Conservation (phyloP, 2,888 invertebrate species). For the Sesia apiformis region DNA sequence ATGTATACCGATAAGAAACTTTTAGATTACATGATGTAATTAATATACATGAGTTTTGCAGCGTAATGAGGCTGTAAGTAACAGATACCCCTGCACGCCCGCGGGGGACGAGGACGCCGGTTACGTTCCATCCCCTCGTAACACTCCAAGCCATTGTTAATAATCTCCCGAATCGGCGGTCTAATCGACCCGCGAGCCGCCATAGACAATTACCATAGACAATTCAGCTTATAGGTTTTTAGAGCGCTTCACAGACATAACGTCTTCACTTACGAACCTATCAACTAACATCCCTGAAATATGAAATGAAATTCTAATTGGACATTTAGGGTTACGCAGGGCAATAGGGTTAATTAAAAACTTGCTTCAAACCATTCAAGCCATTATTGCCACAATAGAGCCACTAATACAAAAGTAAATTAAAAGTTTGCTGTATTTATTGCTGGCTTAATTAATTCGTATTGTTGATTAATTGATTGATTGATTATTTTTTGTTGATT, state of each 20-base stretch:
- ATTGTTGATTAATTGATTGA: too few relatives aligned
- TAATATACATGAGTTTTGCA: not conserved
- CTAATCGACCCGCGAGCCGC: constrained; percentile 2
- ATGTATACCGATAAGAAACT: constrained; percentile 44
- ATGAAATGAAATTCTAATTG: too few relatives aligned
- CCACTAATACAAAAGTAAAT: too few relatives aligned
- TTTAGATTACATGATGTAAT: not conserved
- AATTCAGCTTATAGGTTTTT: constrained; percentile 51
- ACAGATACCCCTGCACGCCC: not conserved
- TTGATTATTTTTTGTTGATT: too few relatives aligned
- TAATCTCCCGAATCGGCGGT: not conserved
- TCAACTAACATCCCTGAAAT: not conserved
- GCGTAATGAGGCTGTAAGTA: not conserved
- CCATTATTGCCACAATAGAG: too few relatives aligned
- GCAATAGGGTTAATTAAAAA: too few relatives aligned
- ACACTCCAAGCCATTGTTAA: not conserved
- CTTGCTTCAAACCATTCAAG: too few relatives aligned
- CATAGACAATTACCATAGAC: constrained; percentile 12
- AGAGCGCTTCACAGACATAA: constrained; percentile 31
- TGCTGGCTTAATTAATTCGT: too few relatives aligned
- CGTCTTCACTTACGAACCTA: not conserved
- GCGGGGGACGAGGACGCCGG: not conserved
- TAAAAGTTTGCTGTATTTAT: too few relatives aligned
- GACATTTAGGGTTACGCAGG: too few relatives aligned
- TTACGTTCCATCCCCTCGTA: not conserved